These are phyloP conservation scores for Eupithecia abbreviata DNA, from an alignment of 2,888 invertebrate species.

Conservation along the genomic window DNA sequence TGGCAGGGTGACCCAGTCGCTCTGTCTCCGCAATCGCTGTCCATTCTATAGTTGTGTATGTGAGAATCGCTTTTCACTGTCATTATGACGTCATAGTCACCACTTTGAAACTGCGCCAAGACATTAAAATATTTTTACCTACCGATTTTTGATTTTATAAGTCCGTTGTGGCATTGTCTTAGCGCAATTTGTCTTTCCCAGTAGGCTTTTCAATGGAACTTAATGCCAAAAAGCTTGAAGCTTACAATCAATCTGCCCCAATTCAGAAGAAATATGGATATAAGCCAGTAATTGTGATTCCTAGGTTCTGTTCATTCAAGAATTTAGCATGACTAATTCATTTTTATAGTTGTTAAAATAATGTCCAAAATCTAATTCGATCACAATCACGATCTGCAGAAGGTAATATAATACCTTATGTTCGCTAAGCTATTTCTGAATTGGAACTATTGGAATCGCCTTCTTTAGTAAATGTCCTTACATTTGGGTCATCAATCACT, in stretches of 20 bases:
- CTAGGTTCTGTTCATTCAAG: background rate
- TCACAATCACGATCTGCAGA: background rate
- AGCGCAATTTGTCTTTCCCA: background rate
- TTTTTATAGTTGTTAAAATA: background rate
- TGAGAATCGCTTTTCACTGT: slow-evolving; percentile 8
- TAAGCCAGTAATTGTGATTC: slow-evolving; percentile 19
- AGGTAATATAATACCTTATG: slow-evolving; percentile 27
- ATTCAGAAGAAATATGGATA: slow-evolving; percentile 28
- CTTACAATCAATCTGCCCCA: slow-evolving; percentile 41
- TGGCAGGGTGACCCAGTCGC: slow-evolving; percentile 46
- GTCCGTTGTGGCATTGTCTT: background rate
- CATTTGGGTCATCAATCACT: slow-evolving; percentile 57
- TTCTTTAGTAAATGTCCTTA: slow-evolving; percentile 39
- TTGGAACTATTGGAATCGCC: slow-evolving; percentile 53
- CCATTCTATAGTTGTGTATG: slow-evolving; percentile 1
- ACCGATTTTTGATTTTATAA: slow-evolving; percentile 2
- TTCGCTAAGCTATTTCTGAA: slow-evolving; percentile 55
- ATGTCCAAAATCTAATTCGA: background rate
- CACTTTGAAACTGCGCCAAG: slow-evolving; percentile 14
- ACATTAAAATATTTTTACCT: slow-evolving; percentile 2
- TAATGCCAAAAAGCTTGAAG: slow-evolving; percentile 40
- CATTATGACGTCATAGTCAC: slow-evolving; percentile 11
- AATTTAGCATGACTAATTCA: background rate
- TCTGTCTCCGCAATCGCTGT: slow-evolving; percentile 23
- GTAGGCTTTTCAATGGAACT: slow-evolving; percentile 25